A percentile compares a stretch with the other conserved stretches of the same genome.
These are phyloP conservation scores for Drosophila tsacasi DNA, from an alignment of 1,140 invertebrate species.

Conservation along the genomic window DNA sequence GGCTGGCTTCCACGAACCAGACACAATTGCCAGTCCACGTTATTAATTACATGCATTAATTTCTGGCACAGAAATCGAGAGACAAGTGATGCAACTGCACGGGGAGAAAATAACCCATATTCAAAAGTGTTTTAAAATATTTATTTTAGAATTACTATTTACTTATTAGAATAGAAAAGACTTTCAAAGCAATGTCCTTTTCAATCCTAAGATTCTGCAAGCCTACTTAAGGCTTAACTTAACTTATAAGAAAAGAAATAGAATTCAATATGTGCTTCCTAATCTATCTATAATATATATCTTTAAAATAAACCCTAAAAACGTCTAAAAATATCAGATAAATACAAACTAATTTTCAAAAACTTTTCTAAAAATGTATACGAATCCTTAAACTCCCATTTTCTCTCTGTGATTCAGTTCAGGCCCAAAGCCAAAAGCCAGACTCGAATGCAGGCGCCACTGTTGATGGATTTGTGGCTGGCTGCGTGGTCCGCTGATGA, in stretches of 20 bases:
- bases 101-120: neutral
- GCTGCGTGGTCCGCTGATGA: conserved; percentile 59
- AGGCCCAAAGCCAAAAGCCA: conserved; percentile 28
- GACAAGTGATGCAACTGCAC: conserved; percentile 75
- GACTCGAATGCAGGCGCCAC: conserved; percentile 73
- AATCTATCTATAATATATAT: too few relatives aligned
- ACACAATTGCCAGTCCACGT: conserved; percentile 62
- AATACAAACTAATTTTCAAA: too few relatives aligned
- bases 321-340: too few relatives aligned
- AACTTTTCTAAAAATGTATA: neutral
- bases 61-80: conserved; percentile 60
- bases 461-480: conserved; percentile 82
- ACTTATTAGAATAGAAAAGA: too few relatives aligned
- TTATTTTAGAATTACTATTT: too few relatives aligned
- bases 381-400: neutral
- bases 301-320: too few relatives aligned
- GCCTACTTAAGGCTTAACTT: too few relatives aligned
- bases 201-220: too few relatives aligned
- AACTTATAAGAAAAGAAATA: too few relatives aligned
- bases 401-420: conserved; percentile 10
- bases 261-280: too few relatives aligned
- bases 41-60: conserved; percentile 84
- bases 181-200: too few relatives aligned
- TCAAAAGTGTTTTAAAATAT: too few relatives aligned
- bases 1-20: conserved; percentile 63